Base-by-base conservation (phyloP, 2,797 vertebrate species). In the Bryconaethiops microstoma region DNA sequence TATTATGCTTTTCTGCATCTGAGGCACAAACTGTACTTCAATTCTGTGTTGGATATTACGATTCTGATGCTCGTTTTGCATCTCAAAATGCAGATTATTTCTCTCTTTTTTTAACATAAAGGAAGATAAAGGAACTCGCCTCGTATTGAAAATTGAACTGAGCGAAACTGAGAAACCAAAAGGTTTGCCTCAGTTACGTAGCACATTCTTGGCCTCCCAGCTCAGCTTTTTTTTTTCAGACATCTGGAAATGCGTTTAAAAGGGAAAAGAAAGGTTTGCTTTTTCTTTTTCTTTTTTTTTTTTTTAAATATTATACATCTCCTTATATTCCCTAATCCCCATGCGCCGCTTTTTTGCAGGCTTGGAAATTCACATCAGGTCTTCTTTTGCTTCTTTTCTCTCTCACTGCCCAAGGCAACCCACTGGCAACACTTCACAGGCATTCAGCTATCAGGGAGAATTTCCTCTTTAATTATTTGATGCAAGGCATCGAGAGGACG, bases 381-480 rank as follows among this genome's bases (percentile, higher is more conserved):
- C 86, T 83, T 67, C 83, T 88, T 89, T 88, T 2, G 78, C 87
- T 87, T 78, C 62, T 29, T 82, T 72, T 69, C 86, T 87, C 86
- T 88, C 39, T 78, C 85, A 69, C 45, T 77, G 90, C 92, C 86
- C 57, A 50, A 75, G 89, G 92, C 90, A 86, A 81, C 88, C 90
- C 83, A 68, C 71, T 82, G 88, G 90, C 91, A 83, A 83, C 82
- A 77, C 86, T 90, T 85, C 83, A 82, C 35, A 90, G 89, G 74
- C 77, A 76, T 88, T 89, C 89, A 89, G 82, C 88, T 86, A 89
- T 88, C 74, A 78, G 76, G 73, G 40, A 71, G 62, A 77, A 78
- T 83, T 86, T 79, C 55, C 60, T 68, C 21, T 42, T 12, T 82
- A 83, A 85, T 85, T 79, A 85, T 85, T 79, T 86, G 81, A 84